Evolutionary conservation across 2,888 invertebrate genomes (phyloP), one percentile per base, ranked within the genome.

Genomic region (Gortyna flavago): DNA sequence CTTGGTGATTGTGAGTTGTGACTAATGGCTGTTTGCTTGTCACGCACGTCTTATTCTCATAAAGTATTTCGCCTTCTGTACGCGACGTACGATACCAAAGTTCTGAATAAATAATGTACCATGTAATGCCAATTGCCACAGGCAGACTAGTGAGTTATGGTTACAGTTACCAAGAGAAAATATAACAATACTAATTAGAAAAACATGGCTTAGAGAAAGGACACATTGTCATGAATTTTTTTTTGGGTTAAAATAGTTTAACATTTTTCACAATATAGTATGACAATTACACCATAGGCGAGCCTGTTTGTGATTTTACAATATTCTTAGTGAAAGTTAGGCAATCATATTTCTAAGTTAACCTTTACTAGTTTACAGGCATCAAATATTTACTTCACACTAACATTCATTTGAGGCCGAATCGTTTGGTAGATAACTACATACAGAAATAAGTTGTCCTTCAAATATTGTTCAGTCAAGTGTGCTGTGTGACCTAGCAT

Each of bases 361-460:
- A 86, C 79, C 72, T 86, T 70, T 66, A 66, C 32, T 66, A 48
- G 44, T 86, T 70, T 66, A 66, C 32, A 69, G 54, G 44, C 32
- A 64, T 86, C 72, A 54, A 79, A 79, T 84, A 75, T 83, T 77
- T 54, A 86, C 83, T 72, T 67, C 62, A 77, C 59, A 77, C 35
- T 41, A 62, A 77, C 70, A 65, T 72, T 73, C n/a, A 77, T 75
- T 81, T 51, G 73, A 78, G 79, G 75, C 82, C 76, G 38, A 72
- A 81, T 57, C 76, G 68, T 68, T 79, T 38, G 61, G 74, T 69
- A 87, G 72, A 83, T 74, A 79, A 78, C 65, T 84, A 67, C 54
- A 68, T 75, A 87, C 80, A 79, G 68, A 87, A 88, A 85, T 85
- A 87, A 85, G 72, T 83, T 88, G 85, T 79, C 87, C 87, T 85